Evolutionary conservation across 2,113 vertebrate genomes (phyloP).

Genomic region (Zosterops pallidus): DNA sequence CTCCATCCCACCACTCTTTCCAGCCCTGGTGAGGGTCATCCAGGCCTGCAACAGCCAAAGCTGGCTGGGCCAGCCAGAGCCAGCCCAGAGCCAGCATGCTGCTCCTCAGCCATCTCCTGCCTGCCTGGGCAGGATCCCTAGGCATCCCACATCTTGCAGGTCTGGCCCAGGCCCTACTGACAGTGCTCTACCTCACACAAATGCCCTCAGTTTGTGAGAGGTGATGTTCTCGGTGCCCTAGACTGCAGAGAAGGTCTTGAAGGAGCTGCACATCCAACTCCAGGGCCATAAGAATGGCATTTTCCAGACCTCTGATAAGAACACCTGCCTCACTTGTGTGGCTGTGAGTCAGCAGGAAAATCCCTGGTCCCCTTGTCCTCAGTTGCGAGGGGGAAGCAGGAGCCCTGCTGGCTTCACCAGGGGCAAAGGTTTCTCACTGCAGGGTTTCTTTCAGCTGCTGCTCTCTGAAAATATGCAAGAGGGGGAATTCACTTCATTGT

Average conservation of each 20-base stretch:
- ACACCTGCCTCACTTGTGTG: background rate
- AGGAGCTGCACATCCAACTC: background rate
- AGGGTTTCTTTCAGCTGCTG: background rate
- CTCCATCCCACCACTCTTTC: background rate
- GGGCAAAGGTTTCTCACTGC: background rate
- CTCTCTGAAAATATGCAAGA: background rate
- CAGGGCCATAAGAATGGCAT: background rate
- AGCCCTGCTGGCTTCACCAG: background rate
- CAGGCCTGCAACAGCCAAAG: background rate
- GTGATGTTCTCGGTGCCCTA: background rate
- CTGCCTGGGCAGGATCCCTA: background rate
- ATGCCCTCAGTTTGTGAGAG: background rate
- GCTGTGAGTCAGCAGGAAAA: background rate
- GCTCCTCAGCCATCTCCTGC: background rate
- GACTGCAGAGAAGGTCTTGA: background rate
- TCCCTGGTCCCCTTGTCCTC: background rate
- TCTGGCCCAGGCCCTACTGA: background rate
- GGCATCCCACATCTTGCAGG: background rate
- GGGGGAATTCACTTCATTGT: background rate
- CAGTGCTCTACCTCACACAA: background rate
- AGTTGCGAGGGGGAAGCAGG: background rate
- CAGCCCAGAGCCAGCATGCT: background rate
- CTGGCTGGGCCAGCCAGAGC: background rate
- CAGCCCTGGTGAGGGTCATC: background rate
- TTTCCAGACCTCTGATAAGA: background rate